These are phyloP conservation scores for Isoperla grammatica DNA, from an alignment of 2,888 invertebrate species.

Conservation along the genomic window DNA sequence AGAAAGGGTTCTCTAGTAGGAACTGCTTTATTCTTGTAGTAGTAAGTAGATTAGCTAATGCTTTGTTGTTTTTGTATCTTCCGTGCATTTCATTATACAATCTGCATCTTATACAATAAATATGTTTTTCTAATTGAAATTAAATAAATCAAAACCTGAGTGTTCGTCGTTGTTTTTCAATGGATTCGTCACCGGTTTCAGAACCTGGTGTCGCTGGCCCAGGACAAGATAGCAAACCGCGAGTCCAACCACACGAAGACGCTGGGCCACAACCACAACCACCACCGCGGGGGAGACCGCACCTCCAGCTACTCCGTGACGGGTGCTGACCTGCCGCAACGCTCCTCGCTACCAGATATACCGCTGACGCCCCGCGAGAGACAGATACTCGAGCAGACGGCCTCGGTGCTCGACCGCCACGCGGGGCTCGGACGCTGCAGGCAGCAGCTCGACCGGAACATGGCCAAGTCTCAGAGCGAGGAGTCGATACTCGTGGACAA, in stretches of 20 bases:
- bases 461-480: slow-evolving; percentile 75
- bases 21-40: too few relatives aligned
- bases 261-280: slow-evolving; percentile 24
- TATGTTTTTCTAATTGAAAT: too few relatives aligned
- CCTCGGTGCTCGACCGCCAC: slow-evolving; percentile 34
- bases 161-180: too few relatives aligned
- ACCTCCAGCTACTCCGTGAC: slow-evolving; percentile 27
- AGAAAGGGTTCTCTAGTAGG: too few relatives aligned
- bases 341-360: slow-evolving; percentile 72
- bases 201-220: slow-evolving; percentile 71
- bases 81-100: too few relatives aligned
- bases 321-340: slow-evolving; percentile 44
- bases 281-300: slow-evolving; percentile 28
- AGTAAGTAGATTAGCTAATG: too few relatives aligned
- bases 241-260: slow-evolving; percentile 42
- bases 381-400: slow-evolving; percentile 56
- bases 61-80: too few relatives aligned
- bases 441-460: slow-evolving; percentile 47
- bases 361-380: slow-evolving; percentile 74
- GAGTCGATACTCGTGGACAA: slow-evolving; percentile 70
- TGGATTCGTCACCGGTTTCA: too few relatives aligned
- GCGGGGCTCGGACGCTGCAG: slow-evolving; percentile 39
- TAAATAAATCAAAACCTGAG: too few relatives aligned
- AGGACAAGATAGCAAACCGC: slow-evolving; percentile 70
- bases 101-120: too few relatives aligned